Percentiles rank a stretch among this genome's conserved stretches.
phyloP scores from a whole-genome alignment of 2,113 vertebrate genomes.

The Psilopogon haemacephalus region DNA sequence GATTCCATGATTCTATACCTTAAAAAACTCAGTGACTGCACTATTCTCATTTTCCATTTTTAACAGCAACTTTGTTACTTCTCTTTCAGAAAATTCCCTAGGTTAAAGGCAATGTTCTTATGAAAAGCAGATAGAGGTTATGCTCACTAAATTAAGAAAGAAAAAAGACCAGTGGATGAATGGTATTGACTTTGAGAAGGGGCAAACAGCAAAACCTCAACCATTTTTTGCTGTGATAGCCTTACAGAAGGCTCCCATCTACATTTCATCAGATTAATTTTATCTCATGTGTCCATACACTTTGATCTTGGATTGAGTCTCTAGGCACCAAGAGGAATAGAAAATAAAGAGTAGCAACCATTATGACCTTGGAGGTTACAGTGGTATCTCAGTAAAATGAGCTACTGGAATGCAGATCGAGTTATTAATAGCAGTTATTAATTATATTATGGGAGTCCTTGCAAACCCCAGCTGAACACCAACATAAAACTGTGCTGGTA shows the following conservation, averaged over 20 bases:
- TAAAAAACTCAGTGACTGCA: too few species aligned
- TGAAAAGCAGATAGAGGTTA: neutral
- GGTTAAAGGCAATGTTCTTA: neutral
- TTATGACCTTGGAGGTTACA: neutral
- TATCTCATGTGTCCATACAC: neutral
- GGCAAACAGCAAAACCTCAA: neutral
- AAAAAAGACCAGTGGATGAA: neutral
- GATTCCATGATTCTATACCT: neutral
- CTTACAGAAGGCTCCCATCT: neutral
- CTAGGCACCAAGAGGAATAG: neutral
- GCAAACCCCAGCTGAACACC: neutral
- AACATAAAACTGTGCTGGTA: neutral
- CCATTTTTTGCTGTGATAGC: neutral
- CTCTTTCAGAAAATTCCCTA: neutral
- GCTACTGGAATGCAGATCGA: neutral
- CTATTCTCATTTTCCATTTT: neutral
- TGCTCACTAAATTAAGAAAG: neutral
- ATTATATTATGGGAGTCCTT: neutral
- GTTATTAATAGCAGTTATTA: constrained; percentile 11
- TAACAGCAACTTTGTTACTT: neutral
- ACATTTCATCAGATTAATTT: neutral
- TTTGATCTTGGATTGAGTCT: neutral
- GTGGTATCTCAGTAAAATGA: neutral
- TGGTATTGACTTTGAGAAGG: neutral
- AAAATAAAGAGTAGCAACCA: neutral